Conservation (phyloP, 2,113 vertebrate species). For the Sylvietta virens region DNA sequence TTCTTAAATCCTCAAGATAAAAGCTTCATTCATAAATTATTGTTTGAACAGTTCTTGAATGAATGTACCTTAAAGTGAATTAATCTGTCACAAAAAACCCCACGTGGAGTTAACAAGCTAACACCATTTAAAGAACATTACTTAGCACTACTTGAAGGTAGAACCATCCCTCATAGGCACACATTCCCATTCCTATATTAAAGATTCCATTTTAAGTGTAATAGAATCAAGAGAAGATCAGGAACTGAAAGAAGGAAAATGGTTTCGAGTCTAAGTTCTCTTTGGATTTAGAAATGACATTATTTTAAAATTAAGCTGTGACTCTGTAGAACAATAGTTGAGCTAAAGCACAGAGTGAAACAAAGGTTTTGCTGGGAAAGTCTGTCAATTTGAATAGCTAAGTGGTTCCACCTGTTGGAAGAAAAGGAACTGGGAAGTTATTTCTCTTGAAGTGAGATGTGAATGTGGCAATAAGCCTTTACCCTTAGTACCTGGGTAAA, state of each 20-base stretch:
- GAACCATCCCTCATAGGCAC: background rate
- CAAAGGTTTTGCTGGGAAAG: background rate
- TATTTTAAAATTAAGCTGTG: background rate
- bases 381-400: background rate
- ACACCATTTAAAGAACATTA: background rate
- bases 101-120: background rate
- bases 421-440: background rate
- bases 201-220: background rate
- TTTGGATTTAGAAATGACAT: background rate
- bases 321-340: background rate
- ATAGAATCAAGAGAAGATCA: background rate
- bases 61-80: background rate
- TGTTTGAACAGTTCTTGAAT: slow-evolving; percentile 3
- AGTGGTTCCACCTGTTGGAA: background rate
- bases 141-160: background rate
- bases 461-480: background rate
- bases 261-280: background rate
- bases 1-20: slow-evolving; percentile 16
- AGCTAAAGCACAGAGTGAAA: background rate
- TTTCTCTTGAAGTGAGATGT: background rate
- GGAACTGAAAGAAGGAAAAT: background rate
- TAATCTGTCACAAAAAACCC: background rate
- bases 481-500: background rate
- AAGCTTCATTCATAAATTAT: slow-evolving; percentile 13
- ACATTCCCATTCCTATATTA: background rate